phyloP scores from a whole-genome alignment of 53 echinoderm and acorn worm species.

The Glandiceps talaboti region DNA sequence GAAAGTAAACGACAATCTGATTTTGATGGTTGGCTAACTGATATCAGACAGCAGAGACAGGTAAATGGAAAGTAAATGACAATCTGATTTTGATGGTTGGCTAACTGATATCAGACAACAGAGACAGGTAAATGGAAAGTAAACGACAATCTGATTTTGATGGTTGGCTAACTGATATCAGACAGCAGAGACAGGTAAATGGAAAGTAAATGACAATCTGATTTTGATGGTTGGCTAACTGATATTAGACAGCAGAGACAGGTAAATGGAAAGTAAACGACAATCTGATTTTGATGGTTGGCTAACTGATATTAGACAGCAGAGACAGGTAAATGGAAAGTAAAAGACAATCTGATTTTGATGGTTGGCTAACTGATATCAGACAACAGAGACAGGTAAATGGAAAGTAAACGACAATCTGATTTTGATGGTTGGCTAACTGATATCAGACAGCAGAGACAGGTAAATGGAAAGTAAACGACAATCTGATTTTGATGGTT shows the following conservation, averaged over 20 bases:
- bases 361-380: background rate
- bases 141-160: background rate
- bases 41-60: conserved; percentile 33
- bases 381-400: background rate
- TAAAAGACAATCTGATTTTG: background rate
- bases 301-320: background rate
- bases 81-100: background rate
- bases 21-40: conserved; percentile 26
- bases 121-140: background rate
- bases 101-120: background rate
- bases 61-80: conserved; percentile 9
- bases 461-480: background rate
- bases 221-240: background rate
- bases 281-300: background rate
- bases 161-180: background rate
- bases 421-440: background rate
- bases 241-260: background rate
- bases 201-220: background rate
- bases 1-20: conserved; percentile 24
- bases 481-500: background rate
- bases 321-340: background rate
- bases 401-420: too few species aligned
- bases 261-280: background rate
- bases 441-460: background rate
- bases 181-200: background rate